phyloP scores from a whole-genome alignment of 2,113 vertebrate genomes.

The Poeciliopsis prolifica region DNA sequence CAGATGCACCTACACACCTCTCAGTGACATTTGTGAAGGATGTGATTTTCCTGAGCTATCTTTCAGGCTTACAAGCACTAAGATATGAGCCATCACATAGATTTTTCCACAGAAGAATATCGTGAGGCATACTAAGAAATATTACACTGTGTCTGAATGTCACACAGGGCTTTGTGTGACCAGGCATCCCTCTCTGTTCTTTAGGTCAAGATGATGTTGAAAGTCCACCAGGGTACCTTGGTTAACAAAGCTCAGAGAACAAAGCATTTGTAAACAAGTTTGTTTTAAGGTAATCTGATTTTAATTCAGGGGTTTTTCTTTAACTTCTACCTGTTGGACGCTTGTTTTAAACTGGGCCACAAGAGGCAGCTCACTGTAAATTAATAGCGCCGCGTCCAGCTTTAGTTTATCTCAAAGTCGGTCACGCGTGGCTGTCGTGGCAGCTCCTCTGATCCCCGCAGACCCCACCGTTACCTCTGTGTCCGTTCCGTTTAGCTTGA shows the following conservation, averaged over 20 bases:
- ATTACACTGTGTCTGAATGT: constrained; percentile 13
- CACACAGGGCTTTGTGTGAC: constrained; percentile 30
- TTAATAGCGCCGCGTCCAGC: constrained; percentile 42
- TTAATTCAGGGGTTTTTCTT: constrained; percentile 38
- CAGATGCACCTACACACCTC: neutral
- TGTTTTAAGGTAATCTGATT: constrained; percentile 49
- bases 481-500: constrained; percentile 40
- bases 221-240: constrained; percentile 37
- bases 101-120: constrained; percentile 58
- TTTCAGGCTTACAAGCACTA: constrained; percentile 26
- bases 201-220: constrained; percentile 42
- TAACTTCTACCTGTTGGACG: constrained; percentile 25
- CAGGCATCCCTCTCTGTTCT: constrained; percentile 32
- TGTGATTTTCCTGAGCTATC: constrained; percentile 43
- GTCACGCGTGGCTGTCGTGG: constrained; percentile 52
- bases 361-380: constrained; percentile 53
- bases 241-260: constrained; percentile 44
- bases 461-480: constrained; percentile 52
- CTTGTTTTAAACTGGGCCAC: constrained; percentile 63
- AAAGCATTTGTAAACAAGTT: constrained; percentile 44
- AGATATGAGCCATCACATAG: constrained; percentile 51
- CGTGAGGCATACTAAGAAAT: constrained; percentile 31
- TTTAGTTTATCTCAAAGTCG: constrained; percentile 56
- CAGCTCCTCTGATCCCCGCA: constrained; percentile 44
- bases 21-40: neutral